These are phyloP conservation scores for Phyllopteryx taeniolatus DNA, from an alignment of 2,113 vertebrate species.

Conservation along the genomic window DNA sequence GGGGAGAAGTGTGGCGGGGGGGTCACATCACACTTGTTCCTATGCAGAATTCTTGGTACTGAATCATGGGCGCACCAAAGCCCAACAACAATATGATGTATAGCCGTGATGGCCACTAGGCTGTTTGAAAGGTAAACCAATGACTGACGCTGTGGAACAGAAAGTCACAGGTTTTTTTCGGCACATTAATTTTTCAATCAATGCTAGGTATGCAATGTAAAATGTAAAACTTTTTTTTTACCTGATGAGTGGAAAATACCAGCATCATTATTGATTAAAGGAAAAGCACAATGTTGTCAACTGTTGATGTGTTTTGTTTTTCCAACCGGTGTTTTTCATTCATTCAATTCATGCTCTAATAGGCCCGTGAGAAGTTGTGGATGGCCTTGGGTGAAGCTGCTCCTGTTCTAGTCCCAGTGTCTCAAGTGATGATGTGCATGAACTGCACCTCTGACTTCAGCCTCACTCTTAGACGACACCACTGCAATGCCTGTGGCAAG, in stretches of 20 bases:
- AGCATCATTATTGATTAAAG: background rate
- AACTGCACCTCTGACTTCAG: slow-evolving; percentile 93
- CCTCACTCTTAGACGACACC: slow-evolving; percentile 88
- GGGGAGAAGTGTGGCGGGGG: no score
- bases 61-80: no score
- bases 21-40: no score
- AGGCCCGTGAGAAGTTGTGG: slow-evolving; percentile 85
- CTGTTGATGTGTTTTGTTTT: background rate
- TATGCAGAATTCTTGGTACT: no score
- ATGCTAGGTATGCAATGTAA: background rate
- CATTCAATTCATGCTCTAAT: slow-evolving; percentile 22
- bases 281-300: background rate
- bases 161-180: no score
- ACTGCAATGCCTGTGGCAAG: slow-evolving; percentile 96
- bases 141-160: no score
- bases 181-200: no score
- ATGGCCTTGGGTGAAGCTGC: slow-evolving; percentile 87
- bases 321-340: background rate
- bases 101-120: no score
- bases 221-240: background rate
- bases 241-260: background rate
- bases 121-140: no score
- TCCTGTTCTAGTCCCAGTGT: slow-evolving; percentile 86
- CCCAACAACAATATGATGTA: no score
- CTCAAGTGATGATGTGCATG: slow-evolving; percentile 95